phyloP scores from a whole-genome alignment of 2,113 vertebrate genomes.

The Casuarius casuarius region DNA sequence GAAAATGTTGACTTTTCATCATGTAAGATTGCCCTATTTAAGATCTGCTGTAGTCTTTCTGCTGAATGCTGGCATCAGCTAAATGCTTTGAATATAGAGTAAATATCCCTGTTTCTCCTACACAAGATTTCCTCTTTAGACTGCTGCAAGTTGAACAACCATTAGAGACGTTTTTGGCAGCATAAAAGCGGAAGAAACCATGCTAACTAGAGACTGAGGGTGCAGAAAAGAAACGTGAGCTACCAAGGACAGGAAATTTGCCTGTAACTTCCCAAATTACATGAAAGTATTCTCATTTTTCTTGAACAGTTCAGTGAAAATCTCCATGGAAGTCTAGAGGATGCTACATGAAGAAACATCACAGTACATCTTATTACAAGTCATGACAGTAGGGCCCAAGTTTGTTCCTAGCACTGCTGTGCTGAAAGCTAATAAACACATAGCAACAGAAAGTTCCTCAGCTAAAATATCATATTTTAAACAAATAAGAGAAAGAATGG shows the following conservation, averaged over 20 bases:
- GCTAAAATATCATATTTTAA: background rate
- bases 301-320: background rate
- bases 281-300: background rate
- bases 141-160: background rate
- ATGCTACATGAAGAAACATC: background rate
- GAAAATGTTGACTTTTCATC: background rate
- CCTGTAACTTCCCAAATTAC: background rate
- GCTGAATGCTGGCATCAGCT: background rate
- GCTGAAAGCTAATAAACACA: background rate
- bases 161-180: background rate
- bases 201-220: background rate
- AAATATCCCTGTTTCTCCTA: background rate
- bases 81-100: background rate
- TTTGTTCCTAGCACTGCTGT: background rate
- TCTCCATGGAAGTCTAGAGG: background rate
- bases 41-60: background rate
- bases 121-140: background rate
- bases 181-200: background rate
- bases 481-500: background rate
- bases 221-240: background rate
- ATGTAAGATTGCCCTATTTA: background rate
- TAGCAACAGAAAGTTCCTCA: background rate
- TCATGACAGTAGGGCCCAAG: background rate
- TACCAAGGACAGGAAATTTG: background rate
- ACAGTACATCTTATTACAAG: background rate